phyloP scores from a whole-genome alignment of 2,113 vertebrate genomes.

The Nematolebias whitei region DNA sequence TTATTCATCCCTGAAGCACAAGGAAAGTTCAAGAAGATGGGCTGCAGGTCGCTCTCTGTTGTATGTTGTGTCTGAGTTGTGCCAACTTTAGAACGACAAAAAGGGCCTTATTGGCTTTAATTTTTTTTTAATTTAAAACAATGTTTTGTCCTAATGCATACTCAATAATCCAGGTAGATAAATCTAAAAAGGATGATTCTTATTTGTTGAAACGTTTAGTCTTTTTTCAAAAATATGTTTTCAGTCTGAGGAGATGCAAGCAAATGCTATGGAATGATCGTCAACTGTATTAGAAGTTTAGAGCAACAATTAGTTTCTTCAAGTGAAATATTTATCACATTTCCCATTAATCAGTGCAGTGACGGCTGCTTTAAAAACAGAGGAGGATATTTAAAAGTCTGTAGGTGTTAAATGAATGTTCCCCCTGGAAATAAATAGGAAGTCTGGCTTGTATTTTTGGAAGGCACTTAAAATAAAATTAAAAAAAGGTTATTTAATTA shows the following conservation, averaged over 20 bases:
- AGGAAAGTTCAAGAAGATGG: conserved; percentile 13
- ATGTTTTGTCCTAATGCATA: too few species aligned
- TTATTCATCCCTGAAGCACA: conserved; percentile 43
- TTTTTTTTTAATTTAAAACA: too few species aligned
- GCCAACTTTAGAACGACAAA: too few species aligned
- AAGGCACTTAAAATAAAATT: background rate
- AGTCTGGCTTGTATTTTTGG: background rate
- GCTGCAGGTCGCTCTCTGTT: too few species aligned
- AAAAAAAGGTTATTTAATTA: background rate
- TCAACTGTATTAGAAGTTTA: background rate
- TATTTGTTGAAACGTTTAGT: too few species aligned
- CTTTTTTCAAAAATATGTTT: too few species aligned
- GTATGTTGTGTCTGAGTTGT: background rate
- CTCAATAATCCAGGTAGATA: too few species aligned
- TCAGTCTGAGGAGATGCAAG: too few species aligned
- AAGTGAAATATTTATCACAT: background rate
- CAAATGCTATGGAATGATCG: background rate
- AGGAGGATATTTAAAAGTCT: background rate
- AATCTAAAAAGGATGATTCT: too few species aligned
- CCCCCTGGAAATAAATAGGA: background rate
- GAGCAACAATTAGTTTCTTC: background rate
- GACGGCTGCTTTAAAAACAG: background rate
- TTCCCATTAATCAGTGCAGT: background rate
- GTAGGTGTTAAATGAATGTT: background rate
- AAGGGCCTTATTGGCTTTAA: background rate